phyloP scores from a whole-genome alignment of 2,797 vertebrate genomes.

The Somateria mollissima region DNA sequence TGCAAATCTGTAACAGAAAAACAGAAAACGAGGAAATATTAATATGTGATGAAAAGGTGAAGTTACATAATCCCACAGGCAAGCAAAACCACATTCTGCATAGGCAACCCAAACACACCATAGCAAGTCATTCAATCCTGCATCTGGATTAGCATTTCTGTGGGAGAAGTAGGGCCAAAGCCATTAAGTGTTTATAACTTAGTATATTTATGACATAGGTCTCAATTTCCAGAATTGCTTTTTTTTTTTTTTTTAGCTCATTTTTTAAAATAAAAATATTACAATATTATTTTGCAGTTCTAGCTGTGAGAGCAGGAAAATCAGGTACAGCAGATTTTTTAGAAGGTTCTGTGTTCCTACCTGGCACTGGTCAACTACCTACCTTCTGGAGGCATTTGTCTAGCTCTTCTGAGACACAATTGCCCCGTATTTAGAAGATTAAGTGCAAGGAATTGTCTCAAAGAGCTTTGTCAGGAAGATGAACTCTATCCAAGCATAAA shows the following conservation, averaged over 20 bases:
- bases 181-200: neutral
- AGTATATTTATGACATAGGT: neutral
- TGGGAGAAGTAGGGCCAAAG: neutral
- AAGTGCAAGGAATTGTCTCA: neutral
- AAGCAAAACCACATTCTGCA: neutral
- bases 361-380: neutral
- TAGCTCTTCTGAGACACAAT: neutral
- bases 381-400: neutral
- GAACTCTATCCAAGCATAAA: neutral
- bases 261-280: neutral
- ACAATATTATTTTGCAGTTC: neutral
- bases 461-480: neutral
- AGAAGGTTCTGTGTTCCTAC: neutral
- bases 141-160: neutral
- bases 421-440: neutral
- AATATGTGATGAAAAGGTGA: neutral
- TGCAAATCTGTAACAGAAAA: neutral
- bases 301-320: neutral
- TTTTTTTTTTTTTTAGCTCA: neutral
- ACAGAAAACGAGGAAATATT: neutral
- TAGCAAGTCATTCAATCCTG: neutral
- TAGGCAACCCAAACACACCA: neutral
- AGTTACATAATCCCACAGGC: neutral
- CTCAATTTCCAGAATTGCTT: neutral
- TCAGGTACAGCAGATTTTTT: neutral